Evolutionary conservation across 2,888 invertebrate species (phyloP).

Genomic region (Athalia cordata): DNA sequence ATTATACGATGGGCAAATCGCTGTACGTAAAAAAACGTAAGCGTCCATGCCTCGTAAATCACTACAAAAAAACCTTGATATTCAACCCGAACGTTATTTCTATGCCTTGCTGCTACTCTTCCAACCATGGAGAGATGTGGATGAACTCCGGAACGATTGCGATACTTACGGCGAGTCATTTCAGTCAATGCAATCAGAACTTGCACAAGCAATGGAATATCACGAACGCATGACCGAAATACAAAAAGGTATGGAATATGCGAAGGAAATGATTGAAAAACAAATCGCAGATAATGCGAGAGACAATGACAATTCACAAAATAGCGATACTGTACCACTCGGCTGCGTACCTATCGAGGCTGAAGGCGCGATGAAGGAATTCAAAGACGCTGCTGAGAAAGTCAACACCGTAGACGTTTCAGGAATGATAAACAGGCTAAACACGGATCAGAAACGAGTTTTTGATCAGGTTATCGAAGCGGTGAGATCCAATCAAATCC

Average conservation of each 20-base stretch:
- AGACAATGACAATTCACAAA: neutral
- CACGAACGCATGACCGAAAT: conserved; percentile 45
- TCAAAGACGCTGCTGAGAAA: conserved; percentile 42
- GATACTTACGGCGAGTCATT: conserved; percentile 57
- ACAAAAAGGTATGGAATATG: conserved; percentile 42
- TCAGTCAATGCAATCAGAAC: conserved; percentile 45
- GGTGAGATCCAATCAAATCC: conserved; percentile 47
- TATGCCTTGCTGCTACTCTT: conserved; percentile 48
- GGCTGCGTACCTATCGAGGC: conserved; percentile 48
- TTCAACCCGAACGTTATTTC: conserved; percentile 23
- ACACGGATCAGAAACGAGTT: conserved; percentile 47
- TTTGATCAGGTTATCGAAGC: conserved; percentile 49
- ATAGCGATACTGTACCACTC: conserved; percentile 39
- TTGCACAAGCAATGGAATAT: conserved; percentile 51
- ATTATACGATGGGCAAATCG: conserved; percentile 38
- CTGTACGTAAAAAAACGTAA: conserved; percentile 30
- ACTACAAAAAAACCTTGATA: conserved; percentile 21
- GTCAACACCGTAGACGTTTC: conserved; percentile 33
- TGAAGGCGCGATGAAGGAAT: conserved; percentile 50
- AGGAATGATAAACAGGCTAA: conserved; percentile 48
- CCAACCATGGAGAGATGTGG: conserved; percentile 54
- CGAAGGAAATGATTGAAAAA: conserved; percentile 41
- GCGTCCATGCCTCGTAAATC: conserved; percentile 1
- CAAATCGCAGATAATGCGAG: conserved; percentile 31
- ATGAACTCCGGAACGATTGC: conserved; percentile 52